Base-by-base conservation (phyloP, 2,113 vertebrate genomes). In the Lepisosteus oculatus region DNA sequence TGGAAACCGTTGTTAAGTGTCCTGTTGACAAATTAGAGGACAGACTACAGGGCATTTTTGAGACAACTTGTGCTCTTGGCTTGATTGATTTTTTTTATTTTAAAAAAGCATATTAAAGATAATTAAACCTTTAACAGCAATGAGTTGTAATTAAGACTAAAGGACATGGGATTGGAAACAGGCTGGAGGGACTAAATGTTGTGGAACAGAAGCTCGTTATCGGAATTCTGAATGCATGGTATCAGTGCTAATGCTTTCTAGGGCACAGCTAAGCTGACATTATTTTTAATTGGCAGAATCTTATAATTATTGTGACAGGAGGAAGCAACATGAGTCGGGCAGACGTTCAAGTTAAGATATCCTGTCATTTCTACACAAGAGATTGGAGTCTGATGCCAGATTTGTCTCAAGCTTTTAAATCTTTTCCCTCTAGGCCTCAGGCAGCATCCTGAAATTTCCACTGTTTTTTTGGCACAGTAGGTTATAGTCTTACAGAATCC, bases 371-470 rank as follows among this genome's bases (percentile, higher is more conserved):
- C 17, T 6, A 59, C 68, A 42, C 12, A 69, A 43, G 55, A 69
- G 17, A 55, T 43, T 4, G 29, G 29, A 43, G 54, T 61, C 41
- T 69, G 68, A 69, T 69, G 55, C 42, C 68, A 69, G 42, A 59
- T 69, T 59, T 59, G 68, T 56, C 41, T 69, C 11, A n/a, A 5
- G 54, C 17, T 69, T 69, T 69, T 69, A 15, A 13, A 69, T 69
- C 51, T 69, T n/a, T 57, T 57, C 44, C 55, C 56, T 55, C 43
- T 17, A 29, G 41, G 68, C 55, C 56, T 69, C 3, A 9, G 51
- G 41, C 55, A 14, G 11, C 55, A 59, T 6, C 12, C 41, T 69
- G 68, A 69, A 42, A 69, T 61, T 69, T 42, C 12, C 3, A 2
- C 41, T 55, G 42, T 61, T 55, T 69, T 8, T 7, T 11, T 69